Conservation (phyloP, 2,113 vertebrate genomes). For the Vombatus ursinus region DNA sequence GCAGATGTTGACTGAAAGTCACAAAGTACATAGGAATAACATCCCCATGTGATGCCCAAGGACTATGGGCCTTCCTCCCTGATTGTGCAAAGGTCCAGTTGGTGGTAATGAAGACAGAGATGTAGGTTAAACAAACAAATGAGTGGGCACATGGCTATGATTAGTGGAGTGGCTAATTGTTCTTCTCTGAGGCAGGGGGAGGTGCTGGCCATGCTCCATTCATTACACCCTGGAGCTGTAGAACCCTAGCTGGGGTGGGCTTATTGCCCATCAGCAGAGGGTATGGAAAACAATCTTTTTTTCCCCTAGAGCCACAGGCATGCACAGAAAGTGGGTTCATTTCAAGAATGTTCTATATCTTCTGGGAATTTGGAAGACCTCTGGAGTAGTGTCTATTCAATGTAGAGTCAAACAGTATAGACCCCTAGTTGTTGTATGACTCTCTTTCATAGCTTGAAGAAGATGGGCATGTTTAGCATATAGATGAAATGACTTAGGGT, state of each 20-base stretch:
- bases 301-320: neutral
- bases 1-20: too few relatives aligned
- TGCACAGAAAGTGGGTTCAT: neutral
- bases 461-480: neutral
- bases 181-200: neutral
- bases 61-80: neutral
- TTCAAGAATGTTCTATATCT: neutral
- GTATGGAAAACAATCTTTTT: neutral
- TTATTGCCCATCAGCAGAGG: neutral
- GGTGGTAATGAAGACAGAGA: neutral
- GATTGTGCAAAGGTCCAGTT: neutral
- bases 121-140: neutral
- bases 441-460: neutral
- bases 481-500: neutral
- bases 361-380: neutral
- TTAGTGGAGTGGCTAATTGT: neutral
- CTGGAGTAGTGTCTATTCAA: neutral
- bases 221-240: neutral
- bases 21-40: too few relatives aligned
- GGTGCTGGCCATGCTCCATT: neutral
- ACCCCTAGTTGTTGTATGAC: neutral
- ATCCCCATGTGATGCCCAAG: neutral
- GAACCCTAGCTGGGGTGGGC: too few relatives aligned
- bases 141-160: neutral
- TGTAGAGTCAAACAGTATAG: neutral